A percentile compares a stretch with the other conserved stretches of the same genome.
phyloP scores from a whole-genome alignment of 2,888 invertebrate genomes.

The Choreutis nemorana region DNA sequence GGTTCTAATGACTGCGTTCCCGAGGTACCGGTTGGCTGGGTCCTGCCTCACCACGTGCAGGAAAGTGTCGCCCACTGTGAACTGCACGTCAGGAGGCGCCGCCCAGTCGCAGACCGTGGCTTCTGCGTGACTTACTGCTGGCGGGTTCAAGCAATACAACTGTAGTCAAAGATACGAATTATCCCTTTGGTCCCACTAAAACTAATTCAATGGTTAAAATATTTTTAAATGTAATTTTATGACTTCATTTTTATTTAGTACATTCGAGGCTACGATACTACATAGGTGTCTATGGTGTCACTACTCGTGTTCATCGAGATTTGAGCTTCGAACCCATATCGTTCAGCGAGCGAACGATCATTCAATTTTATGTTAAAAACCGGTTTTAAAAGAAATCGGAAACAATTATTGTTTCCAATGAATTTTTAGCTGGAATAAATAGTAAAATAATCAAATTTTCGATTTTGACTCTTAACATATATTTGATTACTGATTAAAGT shows the following conservation, averaged over 20 bases:
- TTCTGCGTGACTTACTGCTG: constrained; percentile 33
- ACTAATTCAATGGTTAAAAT: background rate
- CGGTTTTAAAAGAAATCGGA: no score
- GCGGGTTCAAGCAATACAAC: constrained; percentile 42
- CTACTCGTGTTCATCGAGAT: no score
- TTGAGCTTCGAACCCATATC: no score
- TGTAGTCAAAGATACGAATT: constrained; percentile 23
- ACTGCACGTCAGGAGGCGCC: constrained; percentile 43
- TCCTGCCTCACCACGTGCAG: constrained; percentile 44
- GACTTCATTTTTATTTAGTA: background rate
- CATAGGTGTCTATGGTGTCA: no score
- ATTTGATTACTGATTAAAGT: no score
- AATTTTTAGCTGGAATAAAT: no score
- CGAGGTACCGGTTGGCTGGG: constrained; percentile 29
- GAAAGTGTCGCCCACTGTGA: constrained; percentile 42
- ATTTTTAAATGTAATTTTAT: background rate
- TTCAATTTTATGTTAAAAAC: no score
- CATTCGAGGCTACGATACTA: no score
- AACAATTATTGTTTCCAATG: no score
- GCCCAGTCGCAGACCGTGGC: constrained; percentile 47
- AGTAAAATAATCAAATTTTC: no score
- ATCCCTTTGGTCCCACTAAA: background rate
- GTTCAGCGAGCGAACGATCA: no score
- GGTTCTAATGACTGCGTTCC: constrained; percentile 43
- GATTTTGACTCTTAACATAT: no score